A percentile compares a stretch with the other conserved stretches of the same genome.
Conservation (phyloP, 2,797 vertebrate species). For the Sebastes matsubarae region DNA sequence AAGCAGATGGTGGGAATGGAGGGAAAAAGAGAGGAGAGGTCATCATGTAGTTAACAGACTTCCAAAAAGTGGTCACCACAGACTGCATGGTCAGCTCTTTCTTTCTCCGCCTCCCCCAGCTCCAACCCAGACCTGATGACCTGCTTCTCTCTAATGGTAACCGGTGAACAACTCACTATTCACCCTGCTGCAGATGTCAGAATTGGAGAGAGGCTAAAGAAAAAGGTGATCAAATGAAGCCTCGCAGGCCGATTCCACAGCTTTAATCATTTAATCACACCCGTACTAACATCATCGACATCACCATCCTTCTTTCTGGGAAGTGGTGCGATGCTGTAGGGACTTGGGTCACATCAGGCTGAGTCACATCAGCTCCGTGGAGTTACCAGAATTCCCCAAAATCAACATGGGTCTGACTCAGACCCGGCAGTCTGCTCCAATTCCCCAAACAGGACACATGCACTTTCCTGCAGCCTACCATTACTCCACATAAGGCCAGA, state of each 20-base stretch:
- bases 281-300: constrained; percentile 18
- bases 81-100: constrained; percentile 57
- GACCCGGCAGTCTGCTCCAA: constrained; percentile 43
- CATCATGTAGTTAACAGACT: constrained; percentile 37
- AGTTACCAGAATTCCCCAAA: constrained; percentile 66
- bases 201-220: not conserved
- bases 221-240: constrained; percentile 7
- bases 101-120: constrained; percentile 23
- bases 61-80: constrained; percentile 40
- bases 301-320: constrained; percentile 56
- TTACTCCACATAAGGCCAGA: constrained; percentile 8
- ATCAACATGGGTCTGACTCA: constrained; percentile 67
- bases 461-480: constrained; percentile 16
- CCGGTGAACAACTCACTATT: constrained; percentile 18
- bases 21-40: constrained; percentile 16
- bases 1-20: constrained; percentile 22
- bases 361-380: constrained; percentile 63
- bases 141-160: not conserved
- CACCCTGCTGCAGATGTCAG: not conserved
- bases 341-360: constrained; percentile 44
- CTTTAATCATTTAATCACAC: constrained; percentile 17
- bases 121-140: constrained; percentile 45
- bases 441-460: constrained; percentile 56
- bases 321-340: constrained; percentile 47
- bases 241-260: not conserved